Base-by-base conservation (phyloP, 92 coral and sea anemone genomes). In the Zoanthus gigantus region DNA sequence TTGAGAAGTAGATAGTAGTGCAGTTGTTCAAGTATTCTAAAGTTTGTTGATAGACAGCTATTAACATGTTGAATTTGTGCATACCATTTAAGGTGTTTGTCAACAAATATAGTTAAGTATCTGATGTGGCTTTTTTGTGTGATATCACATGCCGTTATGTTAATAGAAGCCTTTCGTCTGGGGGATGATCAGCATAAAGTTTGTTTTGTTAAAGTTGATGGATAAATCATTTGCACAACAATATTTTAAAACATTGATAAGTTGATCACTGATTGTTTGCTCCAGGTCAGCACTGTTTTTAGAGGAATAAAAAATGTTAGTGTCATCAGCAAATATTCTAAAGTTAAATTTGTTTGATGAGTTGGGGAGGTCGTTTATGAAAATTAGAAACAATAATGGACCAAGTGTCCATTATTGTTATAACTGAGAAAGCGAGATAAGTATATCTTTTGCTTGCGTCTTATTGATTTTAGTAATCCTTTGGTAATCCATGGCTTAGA, bases 131-230 rank as follows among this genome's bases (percentile, higher is more conserved):
- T 56, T 71, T 92, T 92, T 69, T 76, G 71, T 30, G 76, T 89
- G 29, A 89, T 77, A 16, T 66, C 52, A 57, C 81, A 66, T 73
- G 44, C 23, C 23, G 23, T 23, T 23, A 23, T 23, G 23, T 23
- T 23, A 23, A 23, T 23, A 23, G 23, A 23, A 34, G 48, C 56
- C 30, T 85, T 78, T 71, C 61, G 71, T 71, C 76, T 90, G 46
- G 92, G 89, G 9, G 89, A 84, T 72, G 30, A 89, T 85, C 29
- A 88, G 3, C 87, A 89, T 89, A 10, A 78, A 90, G 73, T 90
- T 85, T 13, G 89, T 85, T 75, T 85, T 90, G 17, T 85, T 90
- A 10, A 85, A 72, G 57, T 69, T 90, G 48, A 90, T 80, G 3
- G 90, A 86, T 52, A 86, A n/a, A 15, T 10, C 2, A 48, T 74